Percentiles rank a stretch among this genome's conserved stretches.
phyloP scores from a whole-genome alignment of 2,888 invertebrate species.

The Globia sparganii region DNA sequence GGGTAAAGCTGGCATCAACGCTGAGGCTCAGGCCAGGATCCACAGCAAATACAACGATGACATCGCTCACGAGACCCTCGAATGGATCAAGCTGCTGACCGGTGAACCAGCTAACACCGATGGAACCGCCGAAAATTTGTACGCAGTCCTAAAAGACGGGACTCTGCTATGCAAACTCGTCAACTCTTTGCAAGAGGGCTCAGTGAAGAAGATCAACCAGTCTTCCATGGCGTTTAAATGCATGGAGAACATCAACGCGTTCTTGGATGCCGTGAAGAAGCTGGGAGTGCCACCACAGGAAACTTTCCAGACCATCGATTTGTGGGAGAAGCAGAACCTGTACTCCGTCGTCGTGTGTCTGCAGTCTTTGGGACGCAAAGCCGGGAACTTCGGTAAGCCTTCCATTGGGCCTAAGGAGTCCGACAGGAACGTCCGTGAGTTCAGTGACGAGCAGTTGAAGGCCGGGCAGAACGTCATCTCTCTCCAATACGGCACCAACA shows the following conservation, averaged over 20 bases:
- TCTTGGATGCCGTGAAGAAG: conserved; percentile 95
- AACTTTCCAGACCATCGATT: conserved; percentile 99
- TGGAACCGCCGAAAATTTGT: conserved; percentile 97
- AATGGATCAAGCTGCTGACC: conserved; percentile 97
- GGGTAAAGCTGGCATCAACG: conserved; percentile 88
- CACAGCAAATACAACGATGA: conserved; percentile 99
- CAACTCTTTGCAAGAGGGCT: conserved; percentile 95
- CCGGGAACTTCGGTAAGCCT: conserved; percentile 95
- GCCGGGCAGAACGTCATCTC: conserved; percentile 98
- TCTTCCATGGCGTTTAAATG: conserved; percentile 98
- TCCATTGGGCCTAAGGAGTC: conserved; percentile 99
- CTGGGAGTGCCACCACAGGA: conserved; percentile 98
- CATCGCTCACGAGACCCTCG: conserved; percentile 96
- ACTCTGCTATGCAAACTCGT: conserved; percentile 96
- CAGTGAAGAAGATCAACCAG: conserved; percentile 97
- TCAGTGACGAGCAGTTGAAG: conserved; percentile 97
- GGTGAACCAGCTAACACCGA: conserved; percentile 95
- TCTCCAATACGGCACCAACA: conserved; percentile 99
- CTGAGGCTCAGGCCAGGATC: conserved; percentile 91
- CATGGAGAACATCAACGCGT: conserved; percentile 99
- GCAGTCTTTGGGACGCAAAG: conserved; percentile 98
- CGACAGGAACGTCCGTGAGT: conserved; percentile 97
- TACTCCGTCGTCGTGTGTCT: conserved; percentile 99
- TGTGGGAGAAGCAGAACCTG: conserved; percentile 99
- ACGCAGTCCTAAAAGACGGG: conserved; percentile 97